Evolutionary conservation across 2,113 vertebrate species (phyloP).

Genomic region (Galeopterus variegatus): DNA sequence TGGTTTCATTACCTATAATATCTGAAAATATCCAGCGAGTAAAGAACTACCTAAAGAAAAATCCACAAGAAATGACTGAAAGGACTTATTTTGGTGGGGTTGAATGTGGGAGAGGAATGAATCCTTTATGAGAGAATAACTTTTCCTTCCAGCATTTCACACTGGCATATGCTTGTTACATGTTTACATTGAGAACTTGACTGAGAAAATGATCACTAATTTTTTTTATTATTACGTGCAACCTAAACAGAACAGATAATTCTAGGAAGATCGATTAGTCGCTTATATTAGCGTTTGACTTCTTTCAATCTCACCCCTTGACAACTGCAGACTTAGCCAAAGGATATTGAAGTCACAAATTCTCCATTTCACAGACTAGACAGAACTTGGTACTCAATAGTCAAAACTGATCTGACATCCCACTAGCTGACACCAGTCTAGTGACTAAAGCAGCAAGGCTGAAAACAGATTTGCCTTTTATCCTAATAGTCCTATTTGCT

Average conservation of each 20-base stretch:
- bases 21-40: background rate
- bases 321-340: background rate
- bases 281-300: background rate
- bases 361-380: background rate
- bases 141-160: slow-evolving; percentile 1
- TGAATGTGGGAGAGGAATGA: background rate
- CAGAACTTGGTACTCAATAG: background rate
- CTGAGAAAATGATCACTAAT: background rate
- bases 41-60: slow-evolving; percentile 23
- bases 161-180: background rate
- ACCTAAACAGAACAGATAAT: background rate
- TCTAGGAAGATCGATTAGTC: background rate
- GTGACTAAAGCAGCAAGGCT: background rate
- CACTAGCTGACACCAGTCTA: background rate
- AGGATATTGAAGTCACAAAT: background rate
- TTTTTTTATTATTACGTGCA: background rate
- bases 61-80: background rate
- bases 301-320: background rate
- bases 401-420: background rate
- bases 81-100: slow-evolving; percentile 12
- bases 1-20: slow-evolving; percentile 20
- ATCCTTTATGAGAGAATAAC: background rate
- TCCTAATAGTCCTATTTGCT: background rate
- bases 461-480: background rate
- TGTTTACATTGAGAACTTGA: background rate